Base-by-base conservation (phyloP, 2,888 invertebrate genomes). In the Tetranychus truncatus region DNA sequence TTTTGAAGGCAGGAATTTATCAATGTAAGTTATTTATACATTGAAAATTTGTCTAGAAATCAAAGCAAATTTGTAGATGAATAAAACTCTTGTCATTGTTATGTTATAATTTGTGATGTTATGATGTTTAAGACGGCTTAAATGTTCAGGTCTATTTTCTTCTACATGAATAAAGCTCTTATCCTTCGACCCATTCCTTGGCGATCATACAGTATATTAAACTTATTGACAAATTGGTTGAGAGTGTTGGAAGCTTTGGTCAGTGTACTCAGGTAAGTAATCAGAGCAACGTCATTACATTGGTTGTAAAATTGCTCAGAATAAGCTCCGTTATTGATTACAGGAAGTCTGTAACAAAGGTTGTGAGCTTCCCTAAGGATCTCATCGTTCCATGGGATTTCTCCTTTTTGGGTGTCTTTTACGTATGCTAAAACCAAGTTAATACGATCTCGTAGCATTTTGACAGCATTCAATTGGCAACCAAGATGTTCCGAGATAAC, bases 161-260 rank as follows among this genome's bases (percentile, higher is more conserved):
- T 34, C 34, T 77, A 78, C 34, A 34, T 77, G 65, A 78, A 78
- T 72, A 78, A 74, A 75, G 77, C 78, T 75, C 78, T 76, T 77
- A 79, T 79, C 73, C 79, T 74, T 45, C 79, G 74, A 20, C 79
- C 79, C 77, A 78, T 78, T 75, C 78, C 78, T 77, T 94, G 93
- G 77, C 94, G 87, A 83, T 96, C 95, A 81, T 95, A 92, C 74
- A 97, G 85, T 79, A 95, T 88, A 83, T 95, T 96, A 83, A 97
- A 95, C 83, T 95, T 92, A 84, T 94, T 95, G 77, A 96, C 93
- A 84, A 95, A 91, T 85, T 96, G 84, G 84, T 96, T 95, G 82
- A 95, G 90, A 79, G 92, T 92, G 82, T 95, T 95, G 84, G 95
- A 95, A 77, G 94, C 92, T 84, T 96, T 96, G 1, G 95, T 97